phyloP scores from a whole-genome alignment of 2,113 vertebrate genomes.

The Emydura subglobosa region DNA sequence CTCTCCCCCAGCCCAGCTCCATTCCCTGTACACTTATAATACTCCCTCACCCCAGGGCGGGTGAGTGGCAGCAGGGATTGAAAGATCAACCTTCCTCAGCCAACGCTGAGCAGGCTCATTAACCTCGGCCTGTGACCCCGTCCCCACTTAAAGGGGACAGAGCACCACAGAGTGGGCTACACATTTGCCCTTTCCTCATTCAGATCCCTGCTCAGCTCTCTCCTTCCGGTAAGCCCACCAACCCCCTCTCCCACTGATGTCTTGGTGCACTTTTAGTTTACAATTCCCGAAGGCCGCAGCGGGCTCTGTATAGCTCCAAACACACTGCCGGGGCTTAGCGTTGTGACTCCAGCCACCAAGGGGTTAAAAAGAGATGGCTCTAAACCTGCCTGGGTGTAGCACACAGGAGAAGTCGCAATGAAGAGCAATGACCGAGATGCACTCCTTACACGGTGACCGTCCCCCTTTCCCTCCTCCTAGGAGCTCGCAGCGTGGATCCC shows the following conservation, averaged over 20 bases:
- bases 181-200: background rate
- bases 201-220: background rate
- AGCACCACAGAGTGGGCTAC: background rate
- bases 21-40: background rate
- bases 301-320: background rate
- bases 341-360: background rate
- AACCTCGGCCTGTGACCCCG: background rate
- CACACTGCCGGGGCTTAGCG: background rate
- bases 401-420: too few species aligned
- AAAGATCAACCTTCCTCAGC: background rate
- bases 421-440: background rate
- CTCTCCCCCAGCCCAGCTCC: background rate
- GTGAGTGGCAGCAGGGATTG: fast-evolving
- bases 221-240: background rate
- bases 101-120: background rate
- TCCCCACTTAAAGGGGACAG: background rate
- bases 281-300: background rate
- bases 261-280: background rate
- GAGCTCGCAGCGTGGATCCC: conserved; percentile 87
- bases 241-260: background rate
- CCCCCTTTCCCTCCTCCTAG: conserved; percentile 60
- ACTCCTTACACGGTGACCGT: background rate
- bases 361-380: background rate
- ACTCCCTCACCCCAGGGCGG: too few species aligned
- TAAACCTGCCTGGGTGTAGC: background rate